phyloP scores from a whole-genome alignment of 2,888 invertebrate species.

The Scaptomyza tumidula region DNA sequence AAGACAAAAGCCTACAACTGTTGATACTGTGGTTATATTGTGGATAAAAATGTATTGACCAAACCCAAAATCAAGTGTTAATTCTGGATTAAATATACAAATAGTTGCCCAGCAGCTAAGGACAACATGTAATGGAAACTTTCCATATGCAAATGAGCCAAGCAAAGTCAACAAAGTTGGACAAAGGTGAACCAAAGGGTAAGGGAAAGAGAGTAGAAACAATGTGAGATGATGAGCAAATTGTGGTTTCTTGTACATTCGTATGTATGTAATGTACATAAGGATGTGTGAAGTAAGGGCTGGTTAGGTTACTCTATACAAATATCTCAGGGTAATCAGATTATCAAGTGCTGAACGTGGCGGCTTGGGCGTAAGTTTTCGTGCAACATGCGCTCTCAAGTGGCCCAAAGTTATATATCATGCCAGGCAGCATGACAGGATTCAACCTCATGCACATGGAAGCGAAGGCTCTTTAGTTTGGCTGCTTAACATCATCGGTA shows the following conservation, averaged over 20 bases:
- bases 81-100: slow-evolving; percentile 22
- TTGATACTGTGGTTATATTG: slow-evolving; percentile 7
- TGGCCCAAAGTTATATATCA: slow-evolving; percentile 48
- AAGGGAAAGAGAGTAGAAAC: too few species aligned
- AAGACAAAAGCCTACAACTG: slow-evolving; percentile 8
- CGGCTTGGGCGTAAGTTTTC: slow-evolving; percentile 21
- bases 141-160: slow-evolving; percentile 54
- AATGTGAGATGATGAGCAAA: not conserved
- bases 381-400: slow-evolving; percentile 28
- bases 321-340: slow-evolving; percentile 24
- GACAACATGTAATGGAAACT: slow-evolving; percentile 41
- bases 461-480: not conserved
- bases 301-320: not conserved
- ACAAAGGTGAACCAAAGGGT: not conserved
- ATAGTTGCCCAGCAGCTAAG: not conserved
- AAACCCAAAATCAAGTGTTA: slow-evolving; percentile 46
- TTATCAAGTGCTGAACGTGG: slow-evolving; percentile 47
- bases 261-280: not conserved
- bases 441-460: not conserved
- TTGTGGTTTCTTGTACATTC: not conserved
- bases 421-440: slow-evolving; percentile 12
- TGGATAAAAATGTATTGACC: slow-evolving; percentile 45
- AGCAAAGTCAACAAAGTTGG: not conserved
- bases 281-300: not conserved
- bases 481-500: slow-evolving; percentile 5